Evolutionary conservation across 2,888 invertebrate genomes (phyloP), one percentile per base, ranked within the genome.

Genomic region (Nomada flava): DNA sequence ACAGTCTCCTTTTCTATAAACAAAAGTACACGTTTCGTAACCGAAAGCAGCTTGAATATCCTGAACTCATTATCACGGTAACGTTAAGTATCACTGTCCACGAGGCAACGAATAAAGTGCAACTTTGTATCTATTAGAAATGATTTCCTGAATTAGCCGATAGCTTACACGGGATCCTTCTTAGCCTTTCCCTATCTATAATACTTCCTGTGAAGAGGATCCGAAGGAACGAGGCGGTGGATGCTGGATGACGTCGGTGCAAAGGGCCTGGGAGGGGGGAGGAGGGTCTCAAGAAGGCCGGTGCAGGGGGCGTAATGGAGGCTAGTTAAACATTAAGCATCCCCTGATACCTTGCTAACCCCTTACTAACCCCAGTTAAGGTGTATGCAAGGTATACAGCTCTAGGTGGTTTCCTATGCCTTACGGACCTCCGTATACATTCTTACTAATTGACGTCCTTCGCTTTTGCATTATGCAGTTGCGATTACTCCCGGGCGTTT

Each of bases 281-380:
- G 47, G 72, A 64, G 63, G 79, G 72, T 63, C 68, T 44, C 79
- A 79, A 64, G 82, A 83, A 84, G 82, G 74, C 79, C 79, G 78
- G 76, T 79, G 84, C 84, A 90, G 87, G 88, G 84, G 88, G 86
- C 87, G 92, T 93, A 93, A 93, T 93, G 93, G 93, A 92, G 91
- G 90, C 92, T 93, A 89, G 91, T 93, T 93, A 93, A 93, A 93
- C 93, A 93, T 93, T 93, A 92, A 93, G 87, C 91, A 92, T 93
- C 93, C 92, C 93, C 88, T 91, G 93, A 92, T 93, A 92, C 92
- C 92, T 91, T 85, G 88, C 90, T 91, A 91, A 91, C 92, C 92
- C 92, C 90, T 91, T 91, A 89, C 89, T 90, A 91, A 89, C 89
- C 90, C 90, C 88, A 85, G 90, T 90, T 90, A 90, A 92, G 91